Evolutionary conservation across 2,113 vertebrate genomes (phyloP), one percentile per base, ranked within the genome.

Genomic region (Paradoxurus hermaphroditus): DNA sequence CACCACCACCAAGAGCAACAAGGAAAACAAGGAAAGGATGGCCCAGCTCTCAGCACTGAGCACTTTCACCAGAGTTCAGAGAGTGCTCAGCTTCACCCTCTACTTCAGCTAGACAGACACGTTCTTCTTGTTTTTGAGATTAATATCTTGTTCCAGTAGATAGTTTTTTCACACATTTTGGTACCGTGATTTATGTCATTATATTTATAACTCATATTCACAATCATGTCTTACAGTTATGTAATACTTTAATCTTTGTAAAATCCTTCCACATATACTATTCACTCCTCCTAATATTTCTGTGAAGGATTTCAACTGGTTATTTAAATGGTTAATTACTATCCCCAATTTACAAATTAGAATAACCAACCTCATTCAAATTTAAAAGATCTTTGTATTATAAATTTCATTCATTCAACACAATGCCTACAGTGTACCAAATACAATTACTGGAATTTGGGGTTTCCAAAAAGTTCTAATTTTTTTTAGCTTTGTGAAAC

Each of bases 241-340:
- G 9, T 56, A 70, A 94, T 53, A 87, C 46, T 79, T 94, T 63
- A 90, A 89, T 67, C 62, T 92, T 84, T 78, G 18, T 95, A 77
- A 83, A 87, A 88, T 3, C 3, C n/a, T 19, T 87, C 72, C 53
- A 77, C 25, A 46, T 49, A 36, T 39, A 49, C 27, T 65, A 25
- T 49, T 90, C 1, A 39, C 39, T 84, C 34, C 46, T 88, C 53
- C 65, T 44, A 85, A 92, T 6, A 31, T 73, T 81, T 75, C 63
- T 81, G 4, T 56, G 29, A 73, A 59, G 23, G 27, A 94, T 94
- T 25, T 39, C 62, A 82, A 94, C 21, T 59, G 44, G 11, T 72
- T 84, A 67, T 79, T 94, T 75, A 84, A 95, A 25, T 84, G 11
- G 62, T 39, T 82, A 86, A 21, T 82, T 73, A 63, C 73, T 31